Conservation (phyloP, 2,888 invertebrate species). For the Cataglyphis livida region DNA sequence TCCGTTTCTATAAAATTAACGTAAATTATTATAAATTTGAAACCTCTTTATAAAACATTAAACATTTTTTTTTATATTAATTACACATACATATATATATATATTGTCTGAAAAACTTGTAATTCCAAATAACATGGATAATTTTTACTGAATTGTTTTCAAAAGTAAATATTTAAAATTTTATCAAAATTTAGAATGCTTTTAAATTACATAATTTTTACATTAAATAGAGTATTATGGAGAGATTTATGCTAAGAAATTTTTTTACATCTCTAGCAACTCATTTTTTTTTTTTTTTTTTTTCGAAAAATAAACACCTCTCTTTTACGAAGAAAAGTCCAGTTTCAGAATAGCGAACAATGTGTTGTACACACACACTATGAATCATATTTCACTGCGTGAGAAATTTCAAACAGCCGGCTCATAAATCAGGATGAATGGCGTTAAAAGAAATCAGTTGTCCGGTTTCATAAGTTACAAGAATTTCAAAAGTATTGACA, state of each 20-base stretch:
- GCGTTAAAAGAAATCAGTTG: constrained; percentile 29
- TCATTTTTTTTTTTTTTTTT: not conserved
- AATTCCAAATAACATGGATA: not conserved
- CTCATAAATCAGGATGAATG: constrained; percentile 39
- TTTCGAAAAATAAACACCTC: not conserved
- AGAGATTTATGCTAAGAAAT: not conserved
- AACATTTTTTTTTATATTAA: not conserved
- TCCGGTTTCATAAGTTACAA: constrained; percentile 14
- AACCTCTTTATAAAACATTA: not conserved
- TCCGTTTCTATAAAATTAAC: not conserved
- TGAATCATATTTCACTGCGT: constrained; percentile 33
- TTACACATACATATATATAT: not conserved
- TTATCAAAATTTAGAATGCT: not conserved
- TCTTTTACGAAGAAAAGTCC: not conserved
- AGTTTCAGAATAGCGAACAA: constrained; percentile 27
- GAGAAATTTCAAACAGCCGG: constrained; percentile 28
- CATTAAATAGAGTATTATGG: not conserved
- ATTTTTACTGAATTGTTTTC: not conserved
- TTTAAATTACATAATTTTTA: not conserved
- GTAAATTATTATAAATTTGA: not conserved
- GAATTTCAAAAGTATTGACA: constrained; percentile 43
- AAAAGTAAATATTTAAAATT: not conserved
- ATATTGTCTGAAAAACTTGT: not conserved
- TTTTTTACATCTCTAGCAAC: not conserved
- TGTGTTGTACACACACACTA: not conserved